A percentile compares a stretch with the other conserved stretches of the same genome.
Evolutionary conservation across 1,140 invertebrate genomes (phyloP).

Genomic region (Thaumatotibia leucotreta): DNA sequence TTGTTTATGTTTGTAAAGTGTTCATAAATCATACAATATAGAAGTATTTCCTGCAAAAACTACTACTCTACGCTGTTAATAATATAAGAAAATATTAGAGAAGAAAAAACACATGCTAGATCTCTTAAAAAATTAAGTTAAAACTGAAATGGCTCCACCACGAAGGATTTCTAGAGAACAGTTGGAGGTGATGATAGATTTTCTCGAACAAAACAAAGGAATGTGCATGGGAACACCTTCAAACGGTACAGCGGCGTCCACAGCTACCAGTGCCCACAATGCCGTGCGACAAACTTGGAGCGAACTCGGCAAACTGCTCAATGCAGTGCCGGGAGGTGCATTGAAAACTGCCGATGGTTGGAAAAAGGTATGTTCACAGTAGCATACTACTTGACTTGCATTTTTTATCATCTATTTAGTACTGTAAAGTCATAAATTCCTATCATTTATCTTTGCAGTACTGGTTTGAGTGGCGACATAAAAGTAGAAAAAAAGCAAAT

Average conservation of each 20-base stretch:
- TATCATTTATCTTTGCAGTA: slow-evolving; percentile 44
- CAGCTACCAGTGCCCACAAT: slow-evolving; percentile 39
- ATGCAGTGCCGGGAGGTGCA: slow-evolving; percentile 47
- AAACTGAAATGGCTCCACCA: slow-evolving; percentile 56
- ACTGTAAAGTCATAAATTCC: neutral
- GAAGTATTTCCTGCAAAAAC: neutral
- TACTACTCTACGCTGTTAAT: neutral
- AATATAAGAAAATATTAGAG: neutral
- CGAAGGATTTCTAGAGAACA: slow-evolving; percentile 53
- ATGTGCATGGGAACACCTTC: slow-evolving; percentile 46
- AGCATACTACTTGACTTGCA: neutral
- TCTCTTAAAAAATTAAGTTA: neutral
- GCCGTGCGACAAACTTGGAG: slow-evolving; percentile 50
- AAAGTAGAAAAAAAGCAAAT: slow-evolving; percentile 63
- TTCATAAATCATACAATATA: neutral
- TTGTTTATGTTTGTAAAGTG: slow-evolving; percentile 15
- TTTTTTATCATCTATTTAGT: neutral
- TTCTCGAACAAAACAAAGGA: slow-evolving; percentile 55
- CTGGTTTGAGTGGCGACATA: slow-evolving; percentile 65
- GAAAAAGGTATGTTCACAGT: slow-evolving; percentile 51
- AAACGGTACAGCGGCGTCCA: slow-evolving; percentile 10
- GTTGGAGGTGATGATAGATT: slow-evolving; percentile 56
- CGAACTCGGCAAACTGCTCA: slow-evolving; percentile 48
- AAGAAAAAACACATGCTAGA: neutral
- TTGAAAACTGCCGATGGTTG: slow-evolving; percentile 56